Evolutionary conservation across 37 sponge, comb jelly and placozoan species (phyloP), one percentile per base, ranked within the genome.

Genomic region (Eunapius fragilis): DNA sequence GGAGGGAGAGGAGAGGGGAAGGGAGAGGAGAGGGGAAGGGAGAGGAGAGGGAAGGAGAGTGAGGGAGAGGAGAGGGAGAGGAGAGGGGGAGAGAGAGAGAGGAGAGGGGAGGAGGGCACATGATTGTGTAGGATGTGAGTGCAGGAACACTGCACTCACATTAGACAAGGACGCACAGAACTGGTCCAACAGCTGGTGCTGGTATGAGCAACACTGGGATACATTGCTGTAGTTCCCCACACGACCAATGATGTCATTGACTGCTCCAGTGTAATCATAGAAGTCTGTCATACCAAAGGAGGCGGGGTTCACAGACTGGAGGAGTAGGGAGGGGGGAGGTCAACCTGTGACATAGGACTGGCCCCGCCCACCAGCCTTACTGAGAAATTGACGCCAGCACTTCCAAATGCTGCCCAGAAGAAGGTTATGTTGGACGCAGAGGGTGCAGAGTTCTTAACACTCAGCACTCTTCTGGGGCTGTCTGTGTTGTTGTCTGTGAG

Each of bases 151-250:
- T 26, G 26, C 41, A 88, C 82, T 68, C 48, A 82, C 82, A 34
- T 31, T 32, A 25, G 24, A 38, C 34, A 14, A 27, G 0, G 80
- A 72, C 4, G 92, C 92, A 79, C 92, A 91, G 75, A 67, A 91
- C 69, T 87, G 69, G 80, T 91, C 87, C 68, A 91, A 68, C 26
- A 91, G 82, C 75, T 91, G 92, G 76, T 89, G 68, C 41, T 30
- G 14, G 67, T 36, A 36, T 2, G 34, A 24, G 58, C 83, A 69
- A 45, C 76, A 58, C 6, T 22, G 26, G 73, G 74, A 31, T 26
- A n/a, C 67, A 48, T 80, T 19, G 31, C 27, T 48, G 12, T n/a
- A 12, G 31, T 28, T 50, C 22, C 12, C 67, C 13, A 49, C 67
- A 49, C 19, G 31, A 25, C 78, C 69, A 5, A 70, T 71, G 22